Percentiles rank a stretch among this genome's conserved stretches.
These are phyloP conservation scores for Ichneumoninae sp. DNA, from an alignment of 2,888 invertebrate species.

Conservation along the genomic window DNA sequence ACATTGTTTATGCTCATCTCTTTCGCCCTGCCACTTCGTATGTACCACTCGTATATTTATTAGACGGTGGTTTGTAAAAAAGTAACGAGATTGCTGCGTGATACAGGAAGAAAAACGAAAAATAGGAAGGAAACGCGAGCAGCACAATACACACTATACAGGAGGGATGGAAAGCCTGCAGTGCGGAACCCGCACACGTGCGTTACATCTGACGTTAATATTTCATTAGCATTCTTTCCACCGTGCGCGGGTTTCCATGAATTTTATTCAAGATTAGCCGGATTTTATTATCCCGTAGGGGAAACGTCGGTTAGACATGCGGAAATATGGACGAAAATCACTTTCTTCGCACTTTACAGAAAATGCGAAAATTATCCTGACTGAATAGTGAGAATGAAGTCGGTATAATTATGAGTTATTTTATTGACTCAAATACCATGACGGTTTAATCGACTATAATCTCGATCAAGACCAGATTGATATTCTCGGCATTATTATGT, in stretches of 20 bases:
- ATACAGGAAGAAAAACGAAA: constrained; percentile 30
- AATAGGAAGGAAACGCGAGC: constrained; percentile 15
- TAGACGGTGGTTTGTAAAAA: constrained; percentile 49
- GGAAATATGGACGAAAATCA: not conserved
- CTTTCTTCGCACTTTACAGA: not conserved
- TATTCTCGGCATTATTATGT: too few species aligned
- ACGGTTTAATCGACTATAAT: too few species aligned
- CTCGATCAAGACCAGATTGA: too few species aligned
- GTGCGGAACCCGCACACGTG: constrained; percentile 43
- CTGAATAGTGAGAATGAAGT: not conserved
- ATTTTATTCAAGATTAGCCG: constrained; percentile 52
- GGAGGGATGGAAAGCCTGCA: constrained; percentile 42
- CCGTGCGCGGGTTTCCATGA: constrained; percentile 64
- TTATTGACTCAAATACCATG: too few species aligned
- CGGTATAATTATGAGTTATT: too few species aligned
- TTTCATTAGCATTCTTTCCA: constrained; percentile 80
- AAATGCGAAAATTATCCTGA: not conserved
- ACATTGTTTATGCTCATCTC: constrained; percentile 12
- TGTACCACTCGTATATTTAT: constrained; percentile 57
- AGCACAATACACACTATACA: not conserved
- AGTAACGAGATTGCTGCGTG: constrained; percentile 49
- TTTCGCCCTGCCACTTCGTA: constrained; percentile 22
- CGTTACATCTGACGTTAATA: constrained; percentile 75
- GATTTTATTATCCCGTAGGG: constrained; percentile 17
- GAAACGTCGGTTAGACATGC: not conserved